These are phyloP conservation scores for Podargus strigoides DNA, from an alignment of 2,797 vertebrate genomes.

Conservation along the genomic window DNA sequence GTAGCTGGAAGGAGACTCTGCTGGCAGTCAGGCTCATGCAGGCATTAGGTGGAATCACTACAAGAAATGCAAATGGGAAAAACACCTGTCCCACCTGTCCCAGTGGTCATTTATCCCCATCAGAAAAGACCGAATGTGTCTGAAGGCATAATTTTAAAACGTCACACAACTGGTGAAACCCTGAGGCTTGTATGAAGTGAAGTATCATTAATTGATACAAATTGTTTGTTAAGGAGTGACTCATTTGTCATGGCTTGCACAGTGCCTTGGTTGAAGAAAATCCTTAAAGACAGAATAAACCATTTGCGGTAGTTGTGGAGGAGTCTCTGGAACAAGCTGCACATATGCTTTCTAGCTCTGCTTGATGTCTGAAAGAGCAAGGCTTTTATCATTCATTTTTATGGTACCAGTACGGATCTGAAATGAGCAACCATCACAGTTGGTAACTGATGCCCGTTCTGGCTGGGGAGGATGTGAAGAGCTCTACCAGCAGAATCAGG, in stretches of 20 bases:
- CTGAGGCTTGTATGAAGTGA: neutral
- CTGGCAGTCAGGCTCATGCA: neutral
- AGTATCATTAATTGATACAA: neutral
- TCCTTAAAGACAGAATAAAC: neutral
- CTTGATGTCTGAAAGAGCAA: slow-evolving; percentile 10
- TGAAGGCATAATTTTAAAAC: neutral
- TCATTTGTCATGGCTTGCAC: neutral
- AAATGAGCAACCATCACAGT: slow-evolving; percentile 18
- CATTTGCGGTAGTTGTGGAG: neutral
- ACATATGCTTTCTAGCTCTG: slow-evolving; percentile 1
- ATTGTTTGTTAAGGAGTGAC: neutral
- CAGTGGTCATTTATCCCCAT: neutral
- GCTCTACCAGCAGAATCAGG: neutral
- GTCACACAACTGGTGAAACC: neutral
- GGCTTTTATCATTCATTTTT: neutral
- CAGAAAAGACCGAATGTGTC: neutral
- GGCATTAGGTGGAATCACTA: neutral
- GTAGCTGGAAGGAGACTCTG: neutral
- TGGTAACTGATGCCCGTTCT: neutral
- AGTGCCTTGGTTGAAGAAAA: neutral
- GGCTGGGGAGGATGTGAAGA: neutral
- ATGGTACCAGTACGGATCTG: neutral
- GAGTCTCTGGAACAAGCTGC: neutral
- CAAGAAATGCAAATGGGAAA: neutral
- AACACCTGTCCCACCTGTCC: neutral